phyloP scores from a whole-genome alignment of 37 sponge, comb jelly and placozoan species.

The Halisarca cf. caerulea region DNA sequence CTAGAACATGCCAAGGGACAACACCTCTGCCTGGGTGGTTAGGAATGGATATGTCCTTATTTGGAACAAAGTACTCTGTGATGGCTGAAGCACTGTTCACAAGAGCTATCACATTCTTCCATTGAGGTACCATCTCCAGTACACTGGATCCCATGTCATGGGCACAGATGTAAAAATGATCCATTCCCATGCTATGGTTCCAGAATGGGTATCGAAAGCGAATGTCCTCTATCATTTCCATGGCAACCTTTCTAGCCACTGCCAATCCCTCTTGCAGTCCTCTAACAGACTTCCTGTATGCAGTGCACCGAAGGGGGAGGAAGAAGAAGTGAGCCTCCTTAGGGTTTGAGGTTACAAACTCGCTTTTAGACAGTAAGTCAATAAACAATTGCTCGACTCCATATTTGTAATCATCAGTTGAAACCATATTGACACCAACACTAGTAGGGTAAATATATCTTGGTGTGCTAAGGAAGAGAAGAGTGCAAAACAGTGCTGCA shows the following conservation, averaged over 20 bases:
- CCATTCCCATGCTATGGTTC: slow-evolving; percentile 60
- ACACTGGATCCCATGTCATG: slow-evolving; percentile 77
- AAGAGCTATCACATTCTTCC: slow-evolving; percentile 67
- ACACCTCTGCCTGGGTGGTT: slow-evolving; percentile 70
- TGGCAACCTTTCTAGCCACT: slow-evolving; percentile 37
- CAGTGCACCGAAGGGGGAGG: slow-evolving; percentile 73
- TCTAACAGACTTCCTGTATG: slow-evolving; percentile 62
- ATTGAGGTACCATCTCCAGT: slow-evolving; percentile 21
- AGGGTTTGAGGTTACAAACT: slow-evolving; percentile 27
- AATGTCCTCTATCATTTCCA: slow-evolving; percentile 50
- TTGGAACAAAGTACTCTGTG: slow-evolving; percentile 57
- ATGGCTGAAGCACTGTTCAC: slow-evolving; percentile 69
- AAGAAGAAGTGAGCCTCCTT: slow-evolving; percentile 62
- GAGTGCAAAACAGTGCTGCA: no score
- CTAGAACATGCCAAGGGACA: slow-evolving; percentile 54
- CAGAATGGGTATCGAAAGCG: slow-evolving; percentile 50
- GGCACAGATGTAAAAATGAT: slow-evolving; percentile 80
- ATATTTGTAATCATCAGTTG: slow-evolving; percentile 73
- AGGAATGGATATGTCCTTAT: slow-evolving; percentile 78
- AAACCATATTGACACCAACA: slow-evolving; percentile 58
- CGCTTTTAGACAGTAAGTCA: slow-evolving; percentile 29
- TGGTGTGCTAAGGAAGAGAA: not conserved
- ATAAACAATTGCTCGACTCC: slow-evolving; percentile 83
- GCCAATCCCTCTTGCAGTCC: slow-evolving; percentile 42
- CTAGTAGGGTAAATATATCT: slow-evolving; percentile 59